Conservation (phyloP, 2,888 invertebrate species). For the Nasonovia ribisnigri region DNA sequence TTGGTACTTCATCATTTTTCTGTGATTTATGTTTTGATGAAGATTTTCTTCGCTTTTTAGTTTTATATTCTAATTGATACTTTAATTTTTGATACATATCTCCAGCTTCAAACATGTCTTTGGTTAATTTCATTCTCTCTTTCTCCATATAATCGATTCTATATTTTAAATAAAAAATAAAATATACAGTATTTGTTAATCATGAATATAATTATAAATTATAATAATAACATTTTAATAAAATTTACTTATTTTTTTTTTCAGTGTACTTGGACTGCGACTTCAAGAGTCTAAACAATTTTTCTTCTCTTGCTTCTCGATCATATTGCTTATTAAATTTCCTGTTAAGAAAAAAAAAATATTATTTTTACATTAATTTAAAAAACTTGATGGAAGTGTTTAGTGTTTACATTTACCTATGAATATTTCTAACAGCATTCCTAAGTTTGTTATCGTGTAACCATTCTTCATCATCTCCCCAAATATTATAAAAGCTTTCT, state of each 20-base stretch:
- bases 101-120: conserved; percentile 54
- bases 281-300: conserved; percentile 43
- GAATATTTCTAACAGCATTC: conserved; percentile 43
- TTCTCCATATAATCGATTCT: conserved; percentile 33
- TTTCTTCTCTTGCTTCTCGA: conserved; percentile 52
- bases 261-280: neutral
- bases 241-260: conserved; percentile 40
- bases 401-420: conserved; percentile 36
- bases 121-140: conserved; percentile 46
- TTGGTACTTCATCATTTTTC: neutral
- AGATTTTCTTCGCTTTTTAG: conserved; percentile 58
- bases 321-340: conserved; percentile 44
- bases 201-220: neutral
- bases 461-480: conserved; percentile 49
- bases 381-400: neutral
- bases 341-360: conserved; percentile 11
- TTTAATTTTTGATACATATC: conserved; percentile 10
- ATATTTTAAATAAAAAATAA: neutral
- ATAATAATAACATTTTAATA: neutral
- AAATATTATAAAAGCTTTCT: conserved; percentile 57
- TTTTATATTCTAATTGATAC: neutral
- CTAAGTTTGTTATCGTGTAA: conserved; percentile 31
- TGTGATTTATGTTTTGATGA: conserved; percentile 9
- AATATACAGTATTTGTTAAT: neutral
- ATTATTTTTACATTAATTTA: neutral